These are phyloP conservation scores for Etheostoma spectabile DNA, from an alignment of 2,113 vertebrate species.

Conservation along the genomic window DNA sequence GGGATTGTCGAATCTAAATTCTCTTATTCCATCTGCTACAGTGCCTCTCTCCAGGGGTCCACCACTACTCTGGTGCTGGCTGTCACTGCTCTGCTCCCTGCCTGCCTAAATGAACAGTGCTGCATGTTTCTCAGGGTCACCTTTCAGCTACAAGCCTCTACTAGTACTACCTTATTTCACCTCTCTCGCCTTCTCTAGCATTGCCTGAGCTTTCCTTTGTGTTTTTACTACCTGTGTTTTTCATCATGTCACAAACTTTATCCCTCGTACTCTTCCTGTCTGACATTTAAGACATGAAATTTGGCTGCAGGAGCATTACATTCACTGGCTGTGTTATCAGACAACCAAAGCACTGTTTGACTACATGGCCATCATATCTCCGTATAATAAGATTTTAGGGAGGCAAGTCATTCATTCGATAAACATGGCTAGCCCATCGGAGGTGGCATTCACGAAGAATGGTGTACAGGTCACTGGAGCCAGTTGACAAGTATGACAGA, in stretches of 20 bases:
- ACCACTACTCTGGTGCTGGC: slow-evolving; percentile 53
- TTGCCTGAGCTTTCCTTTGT: background rate
- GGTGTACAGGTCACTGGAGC: no score
- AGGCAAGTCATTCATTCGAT: no score
- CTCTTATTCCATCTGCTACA: slow-evolving; percentile 72
- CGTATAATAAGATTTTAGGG: no score
- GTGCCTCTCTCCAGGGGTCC: slow-evolving; percentile 72
- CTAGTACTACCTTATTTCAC: slow-evolving; percentile 6
- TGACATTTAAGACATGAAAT: background rate
- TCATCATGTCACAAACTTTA: slow-evolving; percentile 21
- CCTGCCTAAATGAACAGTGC: slow-evolving; percentile 70
- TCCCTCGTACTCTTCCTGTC: background rate
- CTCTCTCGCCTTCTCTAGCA: background rate
- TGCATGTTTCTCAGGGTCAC: slow-evolving; percentile 74
- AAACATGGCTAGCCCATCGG: no score
- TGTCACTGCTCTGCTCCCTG: slow-evolving; percentile 74
- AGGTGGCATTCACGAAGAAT: no score
- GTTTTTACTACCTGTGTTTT: slow-evolving; percentile 22
- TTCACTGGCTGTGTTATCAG: background rate
- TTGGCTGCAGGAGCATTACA: background rate
- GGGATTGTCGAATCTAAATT: slow-evolving; percentile 76
- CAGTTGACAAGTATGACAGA: no score
- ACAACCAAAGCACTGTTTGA: background rate
- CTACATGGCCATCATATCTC: background rate
- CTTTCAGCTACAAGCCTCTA: slow-evolving; percentile 58